Base-by-base conservation (phyloP, 2,113 vertebrate genomes). In the Sebastes fasciatus region DNA sequence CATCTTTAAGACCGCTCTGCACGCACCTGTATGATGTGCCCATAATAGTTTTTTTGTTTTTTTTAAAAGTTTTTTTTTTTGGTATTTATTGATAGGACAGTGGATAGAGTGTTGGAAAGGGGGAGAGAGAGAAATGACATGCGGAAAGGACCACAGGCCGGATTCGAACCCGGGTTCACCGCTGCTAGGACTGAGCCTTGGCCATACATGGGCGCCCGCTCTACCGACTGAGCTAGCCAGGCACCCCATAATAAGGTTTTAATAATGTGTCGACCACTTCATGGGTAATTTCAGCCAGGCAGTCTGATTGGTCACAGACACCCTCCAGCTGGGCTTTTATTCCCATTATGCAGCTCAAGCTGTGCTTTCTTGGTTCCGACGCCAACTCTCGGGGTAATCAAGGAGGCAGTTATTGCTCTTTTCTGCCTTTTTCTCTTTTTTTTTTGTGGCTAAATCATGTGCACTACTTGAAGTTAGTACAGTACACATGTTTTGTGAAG, bases 301-400 rank as follows among this genome's bases (percentile, higher is more conserved):
- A 64, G 49, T 62, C 48, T 86, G 81, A 89, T 86, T 92, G 83
- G 79, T 71, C 49, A 21, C 80, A 84, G 76, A 88, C 67, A 77
- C 51, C 65, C 74, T 79, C 66, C 69, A 67, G 40, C 21, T 3
- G 68, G 77, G 80, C 87, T 88, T 81, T 72, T 86, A 77, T 77
- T 86, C 74, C 71, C 79, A 77, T 85, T 82, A 71, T 64, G 61
- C 16, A 74, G 64, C 2, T 89, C 69, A 54, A 74, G 73, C 58
- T 86, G 82, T 58, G 87, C 57, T 74, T 54, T 82, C 51, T 62
- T 49, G 6, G 49, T 70, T 55, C 51, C 79, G 77, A 86, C 16
- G 23, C 46, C 46, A 46, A 8, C 65, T 80, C 80, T 76, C 17
- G 63, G 65, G 57, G 84, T 87, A 85, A 90, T 82, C 74, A 83